These are phyloP conservation scores for Apis mellifera DNA, from an alignment of 1,140 invertebrate species.

Conservation along the genomic window Amel_HAv3.1 CM009936.2:7708001-7708500, in stretches of 20 bases:
- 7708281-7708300: constrained; percentile 30
- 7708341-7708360: neutral
- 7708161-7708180: neutral
- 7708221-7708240: constrained; percentile 69
- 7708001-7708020: neutral
- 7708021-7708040: neutral
- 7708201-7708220: constrained; percentile 40
- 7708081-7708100: neutral
- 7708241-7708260: constrained; percentile 63
- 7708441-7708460: neutral
- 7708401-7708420: neutral
- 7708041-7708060: neutral
- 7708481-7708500: neutral
- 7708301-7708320: constrained; percentile 3
- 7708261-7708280: constrained; percentile 28
- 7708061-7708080: neutral
- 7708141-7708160: neutral
- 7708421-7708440: constrained; percentile 20
- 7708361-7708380: too few species aligned
- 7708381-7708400: too few species aligned
- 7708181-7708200: constrained; percentile 15
- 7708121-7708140: neutral
- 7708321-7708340: neutral
- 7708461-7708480: neutral
- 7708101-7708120: neutral